Evolutionary conservation across 2,797 vertebrate species (phyloP), one percentile per base, ranked within the genome.

Genomic region (Phalanger gymnotis): DNA sequence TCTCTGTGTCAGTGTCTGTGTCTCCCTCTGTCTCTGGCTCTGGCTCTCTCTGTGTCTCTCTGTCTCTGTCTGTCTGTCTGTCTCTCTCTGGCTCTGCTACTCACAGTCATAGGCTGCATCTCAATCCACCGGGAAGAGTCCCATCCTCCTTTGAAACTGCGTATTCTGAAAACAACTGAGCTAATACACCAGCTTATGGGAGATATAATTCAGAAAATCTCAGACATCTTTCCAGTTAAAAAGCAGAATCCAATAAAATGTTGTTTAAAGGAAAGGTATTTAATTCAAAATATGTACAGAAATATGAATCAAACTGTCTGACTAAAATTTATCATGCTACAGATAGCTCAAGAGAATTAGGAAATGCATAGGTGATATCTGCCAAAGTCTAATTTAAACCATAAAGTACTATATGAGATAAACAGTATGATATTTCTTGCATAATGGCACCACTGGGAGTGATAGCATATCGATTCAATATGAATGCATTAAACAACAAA

Each of bases 31-130:
- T 52, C 52, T 47, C 34, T 27, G 2, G 7, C 40, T 47, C 53
- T 91, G 92, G 91, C 34, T 53, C 51, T 40, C 27, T 31, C 53
- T 66, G 53, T 92, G 92, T 93, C 34, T 51, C 54, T 31, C 31
- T 27, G 55, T n/a, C 53, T 93, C 92, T 91, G 27, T 53, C n/a
- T n/a, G 22, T 22, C n/a, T 66, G 52, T 93, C 92, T 91, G 22
- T n/a, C 47, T n/a, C 30, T 31, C 27, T 25, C 5, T 89, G 0
- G 0, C 81, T 6, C 6, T 51, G 0, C 52, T 16, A 22, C 30
- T 90, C 90, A 53, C 16, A 53, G 40, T 87, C 73, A 51, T 27
- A 87, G 22, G 3, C 40, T 27, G 9, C 73, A 87, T 87, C 9
- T 47, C 40, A 87, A 1, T 12, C 40, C 40, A 3, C 73, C 51